Evolutionary conservation across 2,888 invertebrate genomes (phyloP), one percentile per base, ranked within the genome.

Genomic region (Pollenia labialis): DNA sequence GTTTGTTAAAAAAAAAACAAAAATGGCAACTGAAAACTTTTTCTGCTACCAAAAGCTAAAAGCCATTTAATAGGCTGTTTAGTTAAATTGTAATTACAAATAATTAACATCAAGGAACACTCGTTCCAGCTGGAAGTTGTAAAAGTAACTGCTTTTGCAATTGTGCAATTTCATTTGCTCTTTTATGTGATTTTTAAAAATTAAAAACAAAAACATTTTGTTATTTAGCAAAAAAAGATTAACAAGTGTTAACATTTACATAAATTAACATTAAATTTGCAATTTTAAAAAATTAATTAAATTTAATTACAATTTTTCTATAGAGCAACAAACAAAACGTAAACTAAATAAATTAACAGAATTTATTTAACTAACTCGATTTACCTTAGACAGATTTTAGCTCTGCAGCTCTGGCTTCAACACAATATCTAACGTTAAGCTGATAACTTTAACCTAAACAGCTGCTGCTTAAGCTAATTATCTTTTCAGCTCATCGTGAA

Each of bases 21-120:
- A 16, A 16, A 32, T 32, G 32, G 32, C 14, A 58, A 40, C 62
- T n/a, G 2, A 42, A 50, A 75, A 50, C 14, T 11, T 44, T n/a
- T 81, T 74, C 72, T 69, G 71, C 58, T 40, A 58, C 54, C 54
- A 60, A 77, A 84, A 56, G 74, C 69, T 86, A 80, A 86, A 86
- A 86, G 79, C 82, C 72, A 81, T 87, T 84, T 87, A 84, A 84
- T 87, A 84, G 87, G 84, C 84, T 76, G 72, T 74, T 83, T 87
- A 77, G 76, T 74, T 81, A 87, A 74, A 87, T 58, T 74, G 74
- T 87, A 83, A 87, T 87, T 87, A 74, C 44, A 74, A 76, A 80
- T 83, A 86, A 83, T 86, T 83, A 48, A n/a, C 58, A 32, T n/a
- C 2, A 86, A 4, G 32, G 32, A 32, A 32, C 32, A 32, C 32